Conservation (phyloP, 2,113 vertebrate genomes). For the Craseonycteris thonglongyai region DNA sequence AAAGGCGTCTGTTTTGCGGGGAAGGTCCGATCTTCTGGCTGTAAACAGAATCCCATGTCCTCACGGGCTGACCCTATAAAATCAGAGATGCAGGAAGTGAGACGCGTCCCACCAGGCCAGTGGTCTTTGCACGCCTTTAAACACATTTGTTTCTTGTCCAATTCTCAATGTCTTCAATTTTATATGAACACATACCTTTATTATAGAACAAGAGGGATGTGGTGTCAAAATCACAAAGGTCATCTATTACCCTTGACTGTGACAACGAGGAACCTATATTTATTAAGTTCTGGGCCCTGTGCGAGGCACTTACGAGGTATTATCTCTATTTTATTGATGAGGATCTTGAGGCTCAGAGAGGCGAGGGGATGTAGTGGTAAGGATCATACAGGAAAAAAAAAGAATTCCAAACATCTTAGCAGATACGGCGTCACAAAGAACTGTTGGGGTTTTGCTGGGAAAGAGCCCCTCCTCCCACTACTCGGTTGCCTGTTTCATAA, state of each 20-base stretch:
- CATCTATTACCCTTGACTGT: not conserved
- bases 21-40: not conserved
- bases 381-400: not conserved
- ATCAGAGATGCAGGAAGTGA: not conserved
- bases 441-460: rapidly evolving
- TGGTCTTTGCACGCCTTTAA: not conserved
- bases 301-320: not conserved
- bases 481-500: not conserved
- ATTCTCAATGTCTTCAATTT: not conserved
- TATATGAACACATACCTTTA: not conserved
- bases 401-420: not conserved
- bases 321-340: not conserved
- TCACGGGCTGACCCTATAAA: not conserved
- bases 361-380: too few species aligned
- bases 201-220: too few species aligned
- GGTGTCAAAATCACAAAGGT: not conserved
- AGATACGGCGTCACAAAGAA: not conserved
- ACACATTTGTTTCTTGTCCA: not conserved
- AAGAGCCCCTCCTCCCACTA: rapidly evolving
- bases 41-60: not conserved
- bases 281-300: not conserved
- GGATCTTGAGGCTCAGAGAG: not conserved
- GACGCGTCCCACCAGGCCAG: not conserved
- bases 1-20: not conserved
- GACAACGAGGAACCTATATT: not conserved